Evolutionary conservation across 2,888 invertebrate genomes (phyloP), one percentile per base, ranked within the genome.

Genomic region (Pelosia muscerda): DNA sequence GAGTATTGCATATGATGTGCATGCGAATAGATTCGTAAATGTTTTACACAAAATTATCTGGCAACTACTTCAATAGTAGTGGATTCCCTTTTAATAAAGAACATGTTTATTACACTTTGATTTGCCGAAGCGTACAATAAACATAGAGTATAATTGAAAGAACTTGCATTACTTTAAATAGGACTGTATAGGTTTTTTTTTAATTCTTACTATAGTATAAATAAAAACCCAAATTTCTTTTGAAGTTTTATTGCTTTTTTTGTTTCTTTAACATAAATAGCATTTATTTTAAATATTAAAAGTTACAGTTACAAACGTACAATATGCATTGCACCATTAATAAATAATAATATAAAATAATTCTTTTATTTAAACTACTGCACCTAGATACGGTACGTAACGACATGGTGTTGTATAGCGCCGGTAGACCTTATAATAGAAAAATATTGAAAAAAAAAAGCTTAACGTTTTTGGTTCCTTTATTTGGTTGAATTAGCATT

Each of bases 311-410:
- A 94, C 91, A 93, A 92, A 93, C 92, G 93, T 92, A 94, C 92
- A 92, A 92, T 90, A 87, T 85, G 83, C 84, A 92, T 92, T 93
- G 93, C 92, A 94, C 93, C 81, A 92, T 91, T 92, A 93, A 93
- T 93, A 93, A 94, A 94, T 94, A 92, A 88, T 91, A 92, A 90
- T 93, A 94, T 94, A 94, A 94, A 94, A 94, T 93, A 93, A 88
- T 91, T 88, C 85, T 83, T 81, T 90, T 92, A 90, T 88, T 88
- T 91, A 90, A 88, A 86, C 91, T 92, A 93, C 92, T 90, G 90
- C 87, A 90, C 90, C 88, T 86, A 84, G 82, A 82, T 84, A 84
- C 82, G 88, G 90, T 88, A 85, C 86, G 84, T 87, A 87, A 88
- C 82, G 87, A 85, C 83, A 85, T 85, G 81, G 86, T 83, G 81